Evolutionary conservation across 1,140 invertebrate species (phyloP).

Genomic region (Belonocnema kinseyi): DNA sequence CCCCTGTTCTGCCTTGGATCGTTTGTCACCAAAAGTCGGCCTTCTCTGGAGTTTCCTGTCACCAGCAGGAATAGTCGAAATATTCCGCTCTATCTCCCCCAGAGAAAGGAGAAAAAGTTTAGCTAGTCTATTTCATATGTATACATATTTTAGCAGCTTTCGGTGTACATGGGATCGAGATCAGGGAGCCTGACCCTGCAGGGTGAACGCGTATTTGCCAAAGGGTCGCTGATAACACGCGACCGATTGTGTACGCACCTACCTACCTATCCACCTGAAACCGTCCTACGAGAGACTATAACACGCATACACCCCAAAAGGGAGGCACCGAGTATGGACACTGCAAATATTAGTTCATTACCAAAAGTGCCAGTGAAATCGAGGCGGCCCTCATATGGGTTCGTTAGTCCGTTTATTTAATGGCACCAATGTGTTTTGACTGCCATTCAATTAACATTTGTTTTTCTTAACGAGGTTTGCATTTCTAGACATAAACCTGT

Average conservation of each 20-base stretch:
- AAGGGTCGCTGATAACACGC: conserved; percentile 60
- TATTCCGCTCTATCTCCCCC: neutral
- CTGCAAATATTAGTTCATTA: conserved; percentile 76
- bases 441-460: conserved; percentile 26
- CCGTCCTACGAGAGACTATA: conserved; percentile 36
- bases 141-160: neutral
- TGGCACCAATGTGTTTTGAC: conserved; percentile 50
- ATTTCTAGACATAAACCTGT: neutral
- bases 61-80: neutral
- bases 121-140: neutral
- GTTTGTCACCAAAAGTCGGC: conserved; percentile 17
- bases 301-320: conserved; percentile 31
- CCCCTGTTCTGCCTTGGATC: conserved; percentile 5
- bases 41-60: conserved; percentile 7
- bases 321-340: conserved; percentile 59
- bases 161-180: neutral
- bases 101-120: neutral
- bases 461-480: conserved; percentile 27
- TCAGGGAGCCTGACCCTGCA: neutral
- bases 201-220: conserved; percentile 57
- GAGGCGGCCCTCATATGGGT: conserved; percentile 54
- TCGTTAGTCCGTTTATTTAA: conserved; percentile 67
- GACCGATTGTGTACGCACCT: conserved; percentile 53
- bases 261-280: conserved; percentile 53
- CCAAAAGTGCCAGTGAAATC: conserved; percentile 71